Base-by-base conservation (phyloP, 2,113 vertebrate genomes). In the Barbus barbus region DNA sequence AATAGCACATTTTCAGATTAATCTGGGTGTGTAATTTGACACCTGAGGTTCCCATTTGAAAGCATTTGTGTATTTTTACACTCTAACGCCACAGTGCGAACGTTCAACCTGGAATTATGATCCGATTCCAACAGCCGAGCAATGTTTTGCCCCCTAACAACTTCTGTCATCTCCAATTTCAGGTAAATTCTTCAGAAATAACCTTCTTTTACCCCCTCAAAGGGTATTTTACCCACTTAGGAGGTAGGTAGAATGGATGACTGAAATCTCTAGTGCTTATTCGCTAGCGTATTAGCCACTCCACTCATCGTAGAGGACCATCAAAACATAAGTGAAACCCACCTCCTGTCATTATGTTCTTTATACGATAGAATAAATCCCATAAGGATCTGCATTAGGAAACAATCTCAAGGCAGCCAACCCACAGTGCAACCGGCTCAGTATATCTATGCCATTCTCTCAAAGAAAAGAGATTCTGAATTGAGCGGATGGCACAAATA, bases 401-500 rank as follows among this genome's bases (percentile, higher is more conserved):
- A 79, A 26, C 77, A 28, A 26, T 53, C 81, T 83, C 14, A 22
- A 48, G 60, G 9, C 58, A 51, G n/a, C 31, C 56, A 5, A 76
- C 46, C 77, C 58, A 26, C 63, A 75, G 67, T 85, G 41, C 41
- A 73, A 74, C 84, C 78, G 75, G 65, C 80, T 83, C 46, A 38
- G 63, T 77, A 75, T 87, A 80, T 85, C 76, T 60, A 38, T 85
- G 75, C 58, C 84, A 81, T 83, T 85, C 81, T 84, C 82, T 87
- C 80, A 83, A 44, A 77, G 31, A 56, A 61, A 67, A 78, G 75
- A 83, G 75, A 76, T 73, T 46, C 51, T 41, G 80, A 84, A 53
- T 79, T 84, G 84, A 85, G 73, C 60, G 83, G 81, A 79, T 88
- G 87, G 86, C 84, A 88, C 83, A 86, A 85, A 89, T 86, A 82